Conservation (phyloP, 2,888 invertebrate species). For the Chironomus riparius region DNA sequence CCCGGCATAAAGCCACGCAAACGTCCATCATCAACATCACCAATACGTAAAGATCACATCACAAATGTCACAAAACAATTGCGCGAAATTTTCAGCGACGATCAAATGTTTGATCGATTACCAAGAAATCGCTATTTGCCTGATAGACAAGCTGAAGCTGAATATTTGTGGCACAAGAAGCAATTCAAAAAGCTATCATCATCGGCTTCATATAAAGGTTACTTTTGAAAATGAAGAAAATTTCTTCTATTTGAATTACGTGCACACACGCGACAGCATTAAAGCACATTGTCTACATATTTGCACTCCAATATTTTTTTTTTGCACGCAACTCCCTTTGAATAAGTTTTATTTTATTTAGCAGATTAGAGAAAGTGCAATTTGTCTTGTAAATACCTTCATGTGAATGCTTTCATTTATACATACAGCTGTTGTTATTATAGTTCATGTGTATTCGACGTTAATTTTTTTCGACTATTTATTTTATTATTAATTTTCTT, state of each 20-base stretch:
- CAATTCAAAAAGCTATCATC: neutral
- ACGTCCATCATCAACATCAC: conserved; percentile 43
- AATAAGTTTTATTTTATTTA: neutral
- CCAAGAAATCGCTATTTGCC: conserved; percentile 64
- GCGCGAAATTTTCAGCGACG: conserved; percentile 46
- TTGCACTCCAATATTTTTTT: conserved; percentile 4
- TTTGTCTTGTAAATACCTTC: neutral
- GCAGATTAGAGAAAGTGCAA: conserved; percentile 14
- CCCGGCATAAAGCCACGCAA: conserved; percentile 34
- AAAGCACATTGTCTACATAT: neutral
- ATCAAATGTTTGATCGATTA: conserved; percentile 63
- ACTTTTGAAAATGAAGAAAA: neutral
- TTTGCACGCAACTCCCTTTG: neutral
- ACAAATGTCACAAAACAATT: conserved; percentile 42
- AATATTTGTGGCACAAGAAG: conserved; percentile 34
- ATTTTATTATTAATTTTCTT: neutral
- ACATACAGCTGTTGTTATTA: neutral
- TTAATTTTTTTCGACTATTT: neutral
- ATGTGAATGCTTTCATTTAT: neutral
- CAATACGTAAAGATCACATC: conserved; percentile 41
- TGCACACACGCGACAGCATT: neutral
- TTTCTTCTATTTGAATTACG: neutral
- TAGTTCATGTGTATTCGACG: neutral
- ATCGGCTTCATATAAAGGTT: conserved; percentile 64
- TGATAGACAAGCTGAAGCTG: conserved; percentile 33